These are phyloP conservation scores for Phania funesta DNA, from an alignment of 2,888 invertebrate species.

Conservation along the genomic window DNA sequence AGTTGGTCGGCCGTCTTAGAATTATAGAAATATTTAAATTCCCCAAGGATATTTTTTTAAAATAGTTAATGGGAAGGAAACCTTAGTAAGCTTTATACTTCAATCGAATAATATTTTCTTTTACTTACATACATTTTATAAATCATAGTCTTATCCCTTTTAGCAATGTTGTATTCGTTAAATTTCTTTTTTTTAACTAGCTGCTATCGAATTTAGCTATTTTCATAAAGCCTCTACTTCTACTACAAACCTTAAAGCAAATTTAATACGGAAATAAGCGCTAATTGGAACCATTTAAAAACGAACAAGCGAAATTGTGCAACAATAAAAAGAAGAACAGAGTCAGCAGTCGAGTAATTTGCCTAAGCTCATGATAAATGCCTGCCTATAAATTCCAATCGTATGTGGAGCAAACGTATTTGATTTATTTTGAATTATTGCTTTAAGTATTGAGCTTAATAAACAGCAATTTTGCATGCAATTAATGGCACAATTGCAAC, in stretches of 20 bases:
- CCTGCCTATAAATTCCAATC: too few species aligned
- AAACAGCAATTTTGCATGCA: slow-evolving; percentile 40
- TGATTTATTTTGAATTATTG: slow-evolving; percentile 53
- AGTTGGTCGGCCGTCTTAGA: too few species aligned
- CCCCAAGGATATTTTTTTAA: too few species aligned
- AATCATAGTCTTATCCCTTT: too few species aligned
- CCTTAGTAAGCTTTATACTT: too few species aligned
- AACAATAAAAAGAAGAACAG: not conserved
- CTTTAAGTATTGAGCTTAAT: slow-evolving; percentile 51
- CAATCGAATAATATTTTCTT: too few species aligned
- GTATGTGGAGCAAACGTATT: slow-evolving; percentile 11
- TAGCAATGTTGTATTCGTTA: not conserved
- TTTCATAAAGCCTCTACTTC: slow-evolving; percentile 39
- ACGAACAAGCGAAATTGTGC: not conserved
- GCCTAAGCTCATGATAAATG: slow-evolving; percentile 51
- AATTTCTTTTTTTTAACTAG: not conserved
- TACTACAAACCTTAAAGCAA: slow-evolving; percentile 12
- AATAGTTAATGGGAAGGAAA: too few species aligned
- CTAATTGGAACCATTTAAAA: slow-evolving; percentile 27
- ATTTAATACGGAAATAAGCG: slow-evolving; percentile 23
- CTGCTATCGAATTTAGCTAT: slow-evolving; percentile 19
- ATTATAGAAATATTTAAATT: too few species aligned
- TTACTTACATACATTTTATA: too few species aligned
- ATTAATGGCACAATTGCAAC: slow-evolving; percentile 15
- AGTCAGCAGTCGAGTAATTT: slow-evolving; percentile 32